Evolutionary conservation across 1,140 invertebrate species (phyloP).

Genomic region (Radopholus similis): DNA sequence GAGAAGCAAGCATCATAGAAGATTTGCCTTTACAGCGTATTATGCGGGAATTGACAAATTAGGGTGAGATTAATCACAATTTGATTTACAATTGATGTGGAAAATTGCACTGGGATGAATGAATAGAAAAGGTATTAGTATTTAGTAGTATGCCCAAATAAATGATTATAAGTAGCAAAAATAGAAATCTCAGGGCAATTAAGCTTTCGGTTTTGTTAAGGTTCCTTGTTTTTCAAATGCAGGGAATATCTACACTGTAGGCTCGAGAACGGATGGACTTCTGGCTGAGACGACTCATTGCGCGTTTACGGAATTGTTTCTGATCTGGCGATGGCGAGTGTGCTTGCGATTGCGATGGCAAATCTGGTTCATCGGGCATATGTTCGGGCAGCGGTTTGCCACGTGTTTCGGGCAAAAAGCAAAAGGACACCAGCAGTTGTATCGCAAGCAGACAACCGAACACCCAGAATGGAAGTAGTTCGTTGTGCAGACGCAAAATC

Average conservation of each 20-base stretch:
- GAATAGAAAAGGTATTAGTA: background rate
- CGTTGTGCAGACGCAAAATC: background rate
- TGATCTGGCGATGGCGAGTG: background rate
- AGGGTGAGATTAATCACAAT: too few species aligned
- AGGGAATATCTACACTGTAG: background rate
- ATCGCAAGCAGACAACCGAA: conserved; percentile 15
- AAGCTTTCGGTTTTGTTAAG: background rate
- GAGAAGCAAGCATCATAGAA: too few species aligned
- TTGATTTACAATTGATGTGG: too few species aligned
- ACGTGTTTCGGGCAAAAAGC: conserved; percentile 23
- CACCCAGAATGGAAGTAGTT: conserved; percentile 8
- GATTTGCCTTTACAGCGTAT: too few species aligned
- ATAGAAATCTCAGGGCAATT: background rate
- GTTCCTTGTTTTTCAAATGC: background rate
- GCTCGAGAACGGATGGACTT: background rate
- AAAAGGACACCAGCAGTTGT: conserved; percentile 5
- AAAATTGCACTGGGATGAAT: background rate
- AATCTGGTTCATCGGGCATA: background rate
- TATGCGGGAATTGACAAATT: too few species aligned
- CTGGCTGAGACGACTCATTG: background rate
- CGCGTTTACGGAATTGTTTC: background rate
- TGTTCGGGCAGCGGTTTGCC: background rate
- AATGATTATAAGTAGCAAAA: background rate
- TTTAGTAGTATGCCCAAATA: background rate
- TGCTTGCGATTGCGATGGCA: background rate